Percentiles rank a stretch among this genome's conserved stretches.
These are phyloP conservation scores for Echinometra lucunter DNA, from an alignment of 53 echinoderm and acorn worm species.

Conservation along the genomic window DNA sequence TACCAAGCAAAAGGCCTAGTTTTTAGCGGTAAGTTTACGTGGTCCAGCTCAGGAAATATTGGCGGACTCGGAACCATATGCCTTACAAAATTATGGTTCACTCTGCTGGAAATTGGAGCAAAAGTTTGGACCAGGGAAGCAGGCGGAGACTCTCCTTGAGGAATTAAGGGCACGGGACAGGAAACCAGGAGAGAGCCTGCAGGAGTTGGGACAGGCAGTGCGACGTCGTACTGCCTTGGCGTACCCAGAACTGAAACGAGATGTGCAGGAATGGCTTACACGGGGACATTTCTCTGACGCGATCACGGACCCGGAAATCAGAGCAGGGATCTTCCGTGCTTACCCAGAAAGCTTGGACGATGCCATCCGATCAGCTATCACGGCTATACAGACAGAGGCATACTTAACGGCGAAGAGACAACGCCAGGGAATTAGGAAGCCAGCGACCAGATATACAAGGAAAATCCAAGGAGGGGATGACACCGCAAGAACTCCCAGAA, in stretches of 20 bases:
- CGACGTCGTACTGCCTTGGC: slow-evolving; percentile 34
- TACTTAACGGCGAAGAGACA: not conserved
- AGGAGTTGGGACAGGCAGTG: slow-evolving; percentile 32
- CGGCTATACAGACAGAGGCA: slow-evolving; percentile 18
- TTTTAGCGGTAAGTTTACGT: slow-evolving; percentile 16
- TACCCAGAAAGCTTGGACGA: slow-evolving; percentile 30
- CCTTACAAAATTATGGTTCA: too few relatives aligned
- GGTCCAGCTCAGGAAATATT: slow-evolving; percentile 2
- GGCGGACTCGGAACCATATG: not conserved
- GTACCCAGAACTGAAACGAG: not conserved
- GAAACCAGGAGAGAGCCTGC: slow-evolving; percentile 1
- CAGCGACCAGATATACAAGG: too few relatives aligned
- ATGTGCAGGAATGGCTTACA: slow-evolving; percentile 18
- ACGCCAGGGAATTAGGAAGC: not conserved
- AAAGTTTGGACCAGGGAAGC: not conserved
- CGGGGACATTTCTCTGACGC: slow-evolving; percentile 32
- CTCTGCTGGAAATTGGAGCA: not conserved
- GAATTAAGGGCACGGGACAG: not conserved
- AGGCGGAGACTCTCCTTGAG: slow-evolving; percentile 38
- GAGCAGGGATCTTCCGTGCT: not conserved
- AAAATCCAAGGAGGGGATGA: too few relatives aligned
- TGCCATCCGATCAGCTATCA: slow-evolving; percentile 19
- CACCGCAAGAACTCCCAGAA: not conserved
- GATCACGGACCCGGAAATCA: not conserved
- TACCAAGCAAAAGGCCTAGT: not conserved